Conservation (phyloP, 2,113 vertebrate genomes). For the Pycnonotus jocosus region DNA sequence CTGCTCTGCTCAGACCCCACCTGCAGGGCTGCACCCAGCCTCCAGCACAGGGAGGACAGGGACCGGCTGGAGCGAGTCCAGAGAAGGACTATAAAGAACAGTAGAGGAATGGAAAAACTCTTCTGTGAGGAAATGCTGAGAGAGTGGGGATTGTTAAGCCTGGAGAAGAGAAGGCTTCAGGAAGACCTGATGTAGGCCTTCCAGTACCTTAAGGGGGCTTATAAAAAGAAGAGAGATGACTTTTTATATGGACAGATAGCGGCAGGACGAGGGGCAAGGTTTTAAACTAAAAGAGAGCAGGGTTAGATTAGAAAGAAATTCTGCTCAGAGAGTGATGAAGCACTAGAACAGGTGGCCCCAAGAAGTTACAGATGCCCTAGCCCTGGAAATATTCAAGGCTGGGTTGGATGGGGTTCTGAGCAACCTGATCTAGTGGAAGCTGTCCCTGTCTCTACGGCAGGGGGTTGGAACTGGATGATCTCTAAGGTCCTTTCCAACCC, state of each 20-base stretch:
- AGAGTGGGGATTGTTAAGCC: not conserved
- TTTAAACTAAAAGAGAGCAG: not conserved
- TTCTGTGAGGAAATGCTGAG: not conserved
- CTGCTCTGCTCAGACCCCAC: not conserved
- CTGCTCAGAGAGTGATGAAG: not conserved
- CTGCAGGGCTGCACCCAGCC: not conserved
- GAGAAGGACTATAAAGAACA: not conserved
- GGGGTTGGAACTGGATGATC: not conserved
- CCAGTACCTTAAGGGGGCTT: not conserved
- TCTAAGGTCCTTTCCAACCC: not conserved
- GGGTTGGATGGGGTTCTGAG: not conserved
- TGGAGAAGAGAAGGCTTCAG: not conserved
- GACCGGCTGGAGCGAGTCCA: rapidly evolving
- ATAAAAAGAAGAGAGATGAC: not conserved
- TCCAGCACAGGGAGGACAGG: not conserved
- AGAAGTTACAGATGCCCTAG: not conserved
- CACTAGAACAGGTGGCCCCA: not conserved
- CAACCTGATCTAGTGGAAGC: not conserved
- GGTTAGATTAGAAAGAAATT: not conserved
- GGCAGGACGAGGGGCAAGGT: not conserved
- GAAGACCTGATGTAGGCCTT: not conserved
- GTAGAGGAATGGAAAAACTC: not conserved
- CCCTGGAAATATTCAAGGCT: not conserved
- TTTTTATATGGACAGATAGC: not conserved
- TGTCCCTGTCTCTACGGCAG: not conserved